Evolutionary conservation across 92 coral and sea anemone genomes (phyloP).

Genomic region (Porites divaricata): DNA sequence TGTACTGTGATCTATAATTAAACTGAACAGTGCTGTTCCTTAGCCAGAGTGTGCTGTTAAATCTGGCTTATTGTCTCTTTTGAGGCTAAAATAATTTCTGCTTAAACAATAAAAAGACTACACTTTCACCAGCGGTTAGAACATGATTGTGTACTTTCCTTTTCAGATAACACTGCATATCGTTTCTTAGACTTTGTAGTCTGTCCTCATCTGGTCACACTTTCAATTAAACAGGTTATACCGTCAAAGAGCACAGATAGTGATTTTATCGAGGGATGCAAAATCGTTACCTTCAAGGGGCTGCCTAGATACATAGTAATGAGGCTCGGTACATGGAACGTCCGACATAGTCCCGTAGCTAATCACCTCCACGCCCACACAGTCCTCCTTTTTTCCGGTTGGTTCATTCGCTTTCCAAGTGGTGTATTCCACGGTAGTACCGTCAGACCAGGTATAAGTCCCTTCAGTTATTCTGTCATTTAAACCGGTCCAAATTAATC

Average conservation of each 20-base stretch:
- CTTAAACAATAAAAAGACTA: too few species aligned
- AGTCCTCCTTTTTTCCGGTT: conserved; percentile 59
- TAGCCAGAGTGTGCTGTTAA: too few species aligned
- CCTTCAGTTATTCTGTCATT: conserved; percentile 80
- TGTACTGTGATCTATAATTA: too few species aligned
- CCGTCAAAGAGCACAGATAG: not conserved
- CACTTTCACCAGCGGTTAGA: too few species aligned
- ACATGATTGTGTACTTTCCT: too few species aligned
- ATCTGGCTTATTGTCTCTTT: too few species aligned
- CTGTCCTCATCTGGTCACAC: too few species aligned
- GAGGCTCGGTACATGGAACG: conserved; percentile 71
- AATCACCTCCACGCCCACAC: conserved; percentile 59
- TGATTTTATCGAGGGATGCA: not conserved
- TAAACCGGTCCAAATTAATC: conserved; percentile 78
- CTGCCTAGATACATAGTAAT: conserved; percentile 66
- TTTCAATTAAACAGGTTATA: too few species aligned
- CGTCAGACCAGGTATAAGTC: conserved; percentile 73
- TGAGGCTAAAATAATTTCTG: too few species aligned
- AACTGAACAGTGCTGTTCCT: too few species aligned
- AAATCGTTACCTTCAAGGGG: conserved; percentile 74
- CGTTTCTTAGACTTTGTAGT: too few species aligned
- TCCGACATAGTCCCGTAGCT: conserved; percentile 82
- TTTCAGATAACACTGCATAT: too few species aligned
- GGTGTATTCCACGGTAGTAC: conserved; percentile 76
- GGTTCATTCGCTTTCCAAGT: conserved; percentile 82